Base-by-base conservation (phyloP, 2,888 invertebrate species). In the Carabus problematicus region DNA sequence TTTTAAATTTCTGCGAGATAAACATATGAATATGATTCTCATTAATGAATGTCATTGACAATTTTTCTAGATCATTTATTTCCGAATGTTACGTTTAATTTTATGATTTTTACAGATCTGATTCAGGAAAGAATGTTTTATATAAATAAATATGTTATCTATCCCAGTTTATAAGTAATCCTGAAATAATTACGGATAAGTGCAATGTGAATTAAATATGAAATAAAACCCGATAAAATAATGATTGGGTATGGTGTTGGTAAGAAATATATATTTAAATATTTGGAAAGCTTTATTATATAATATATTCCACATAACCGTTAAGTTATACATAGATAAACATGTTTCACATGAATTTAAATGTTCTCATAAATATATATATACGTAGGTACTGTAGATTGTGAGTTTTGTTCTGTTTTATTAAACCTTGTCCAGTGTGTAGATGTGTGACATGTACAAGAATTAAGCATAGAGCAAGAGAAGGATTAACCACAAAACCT, bases 271-370 rank as follows among this genome's bases (percentile, higher is more conserved):
- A 18, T 19, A 40, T 61, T 12, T 69, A 69, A 68, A 69, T 69
- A 62, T 69, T 69, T 69, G 69, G 69, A 69, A 69, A 69, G 69
- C 69, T 69, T 69, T 69, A 62, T 62, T 69, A 62, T 62, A 69
- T 69, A 69, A 62, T 58, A 62, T 62, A 69, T 67, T 67, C 61
- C 69, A 69, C 69, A 69, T 69, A 61, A 69, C 62, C 58, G 49
- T 29, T 66, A 59, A 69, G 62, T 69, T 55, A 69, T 69, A 69
- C 69, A 69, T 52, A 69, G 67, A 55, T 69, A 62, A 69, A 62
- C 62, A 69, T 61, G 69, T 69, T 69, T 62, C 55, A 69, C 69
- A 69, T 69, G 14, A 69, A 69, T 69, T 54, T 61, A 62, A 69
- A 54, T 18, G 47, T 68, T 56, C 19, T 66, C 66, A 66, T 66